Evolutionary conservation across 2,888 invertebrate genomes (phyloP), one percentile per base, ranked within the genome.

Genomic region (Eustalomyia histrio): DNA sequence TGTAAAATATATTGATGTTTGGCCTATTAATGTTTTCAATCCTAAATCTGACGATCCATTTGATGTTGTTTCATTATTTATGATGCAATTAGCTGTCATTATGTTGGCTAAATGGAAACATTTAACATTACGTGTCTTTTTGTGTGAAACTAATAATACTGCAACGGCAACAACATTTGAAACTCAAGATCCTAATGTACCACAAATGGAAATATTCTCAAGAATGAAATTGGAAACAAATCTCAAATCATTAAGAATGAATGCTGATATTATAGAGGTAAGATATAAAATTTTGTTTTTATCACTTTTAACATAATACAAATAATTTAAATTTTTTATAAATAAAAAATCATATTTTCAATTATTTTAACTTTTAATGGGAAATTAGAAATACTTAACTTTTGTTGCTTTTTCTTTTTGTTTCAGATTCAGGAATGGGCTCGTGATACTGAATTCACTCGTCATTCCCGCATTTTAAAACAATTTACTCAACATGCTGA

Each of bases 11-110:
- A 97, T 99, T 76, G 99, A 99, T 91, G 98, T 99, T 5, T 99
- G 99, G 99, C 97, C 99, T 1, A 95, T 98, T 1, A 98, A 99
- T 89, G 94, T 98, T 84, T 94, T 98, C 83, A 92, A 94, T 86
- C 97, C 95, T 81, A 94, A 91, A 79, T 94, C 93, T 89, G 95
- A 92, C 87, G 96, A 94, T 91, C 94, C 94, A 69, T 98, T 98
- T 91, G 97, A 97, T 84, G 97, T 96, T 83, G 96, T 97, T 3
- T 95, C 97, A 12, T 92, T 99, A 82, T 99, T 99, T 91, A 96
- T 99, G 93, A 94, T 99, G 90, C 99, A 99, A 87, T 91, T 99
- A 83, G 97, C 99, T 0, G 99, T 99, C 85, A 98, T 99, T 68
- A 98, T 98, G 93, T 95, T 97, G 21, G 93, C 95, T 12, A 94